Evolutionary conservation across 2,113 vertebrate genomes (phyloP), one percentile per base, ranked within the genome.

Genomic region (Myrmecobius fasciatus): DNA sequence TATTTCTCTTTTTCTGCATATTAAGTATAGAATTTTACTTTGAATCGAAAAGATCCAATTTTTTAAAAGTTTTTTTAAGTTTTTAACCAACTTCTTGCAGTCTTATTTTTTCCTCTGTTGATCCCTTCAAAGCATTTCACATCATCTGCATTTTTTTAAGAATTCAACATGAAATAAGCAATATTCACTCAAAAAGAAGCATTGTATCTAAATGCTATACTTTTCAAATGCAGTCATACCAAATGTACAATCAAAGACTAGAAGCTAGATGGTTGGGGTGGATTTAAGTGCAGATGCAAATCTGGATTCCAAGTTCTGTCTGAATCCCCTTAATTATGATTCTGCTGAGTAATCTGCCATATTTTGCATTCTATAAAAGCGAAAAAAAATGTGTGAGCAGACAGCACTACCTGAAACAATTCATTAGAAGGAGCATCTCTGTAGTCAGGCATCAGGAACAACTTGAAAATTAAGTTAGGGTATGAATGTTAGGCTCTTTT

Each of bases 21-120:
- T 94, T 75, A 94, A 96, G 88, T 92, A 91, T n/a, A 93, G 24
- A 53, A 92, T 52, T 97, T 96, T 53, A 75, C 49, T 96, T 92
- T 91, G 36, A 92, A 92, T 92, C 91, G 11, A 49, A 89, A 48
- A 91, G 88, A 8, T 2, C 43, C 49, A 17, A 94, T 53, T 92
- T 92, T 31, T 94, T 90, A 43, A 89, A 96, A 36, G 36, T 31
- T 92, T 60, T 22, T 52, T 49, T 88, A 53, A 43, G n/a, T 83
- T 83, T n/a, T 4, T 43, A 83, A 43, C 91, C 92, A 92, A 75
- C 22, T 89, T 94, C 31, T 92, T 48, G 43, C 25, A 8, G 47
- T 47, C 90, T 52, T 94, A 46, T 28, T 52, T 53, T 96, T 96
- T 91, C 93, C 89, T 94, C 83, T 91, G 75, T 47, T 46, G 43